Evolutionary conservation across 2,113 vertebrate species (phyloP), one percentile per base, ranked within the genome.

Genomic region (Rhinolophus ferrumequinum): DNA sequence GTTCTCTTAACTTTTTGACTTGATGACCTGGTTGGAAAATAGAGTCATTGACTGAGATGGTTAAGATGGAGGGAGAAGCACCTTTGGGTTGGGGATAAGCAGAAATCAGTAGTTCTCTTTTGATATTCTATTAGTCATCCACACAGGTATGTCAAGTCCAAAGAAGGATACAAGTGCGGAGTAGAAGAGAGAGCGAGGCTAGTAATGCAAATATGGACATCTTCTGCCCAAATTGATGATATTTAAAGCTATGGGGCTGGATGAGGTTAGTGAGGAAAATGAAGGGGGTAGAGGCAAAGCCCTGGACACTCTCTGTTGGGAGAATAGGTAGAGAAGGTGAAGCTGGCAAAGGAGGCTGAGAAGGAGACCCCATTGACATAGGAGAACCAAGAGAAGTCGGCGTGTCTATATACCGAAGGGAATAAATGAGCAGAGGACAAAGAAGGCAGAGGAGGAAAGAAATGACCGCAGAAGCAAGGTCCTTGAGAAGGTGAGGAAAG

Each of bases 1-100:
- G 28, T 52, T 72, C 21, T 92, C 22, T 95, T 85, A 47, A 52
- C 18, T 69, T 91, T 96, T 93, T 18, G 5, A 84, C 35, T 76
- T 88, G 24, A 62, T 62, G 41, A 21, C 8, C 28, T 66, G 8
- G 22, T 56, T 47, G n/a, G 62, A 77, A 79, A 79, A 60, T 4
- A 80, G 44, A 90, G 66, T 21, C 30, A 38, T 79, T 62, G 24
- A 19, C 58, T 47, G 77, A 73, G 67, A 41, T 79, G 15, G 1
- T 66, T 56, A 47, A 22, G 52, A 54, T 66, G 18, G 33, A 79
- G 15, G 44, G 11, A 88, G 77, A 44, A 66, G 38, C n/a, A 26
- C 56, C 54, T 73, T 77, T 73, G 70, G 28, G 7, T 22, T 73
- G 26, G 56, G 56, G 30, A 80, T 72, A 81, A 38, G 8, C 14